These are phyloP conservation scores for Abscondita cerata DNA, from an alignment of 2,888 invertebrate species.

Conservation along the genomic window DNA sequence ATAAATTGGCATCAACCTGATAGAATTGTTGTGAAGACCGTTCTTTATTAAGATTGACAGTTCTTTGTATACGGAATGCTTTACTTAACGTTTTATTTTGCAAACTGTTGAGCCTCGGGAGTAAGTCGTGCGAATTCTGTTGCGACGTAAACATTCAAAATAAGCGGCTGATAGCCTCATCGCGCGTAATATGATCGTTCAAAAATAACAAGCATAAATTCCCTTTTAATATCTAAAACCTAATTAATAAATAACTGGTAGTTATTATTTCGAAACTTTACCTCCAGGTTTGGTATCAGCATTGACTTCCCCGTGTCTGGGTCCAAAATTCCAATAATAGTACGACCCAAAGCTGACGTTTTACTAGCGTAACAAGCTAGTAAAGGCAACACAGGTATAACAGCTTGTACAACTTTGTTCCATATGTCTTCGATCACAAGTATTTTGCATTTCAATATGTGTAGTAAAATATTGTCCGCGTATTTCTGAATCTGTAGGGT, in stretches of 20 bases:
- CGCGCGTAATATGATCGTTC: constrained; percentile 54
- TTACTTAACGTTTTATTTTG: constrained; percentile 59
- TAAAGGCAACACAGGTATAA: constrained; percentile 67
- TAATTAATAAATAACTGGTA: too few relatives aligned
- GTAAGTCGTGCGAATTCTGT: constrained; percentile 55
- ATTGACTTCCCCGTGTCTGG: constrained; percentile 67
- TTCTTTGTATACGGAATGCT: constrained; percentile 55
- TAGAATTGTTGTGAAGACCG: constrained; percentile 55
- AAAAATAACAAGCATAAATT: constrained; percentile 62
- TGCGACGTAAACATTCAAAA: constrained; percentile 62
- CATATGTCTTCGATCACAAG: constrained; percentile 68
- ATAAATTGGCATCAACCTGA: constrained; percentile 47
- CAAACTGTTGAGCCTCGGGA: constrained; percentile 61
- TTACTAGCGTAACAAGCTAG: constrained; percentile 65
- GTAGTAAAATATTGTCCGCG: constrained; percentile 68
- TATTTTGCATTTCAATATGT: constrained; percentile 69
- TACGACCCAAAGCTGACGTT: constrained; percentile 63
- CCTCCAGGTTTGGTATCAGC: constrained; percentile 64
- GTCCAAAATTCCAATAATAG: constrained; percentile 69
- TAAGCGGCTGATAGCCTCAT: constrained; percentile 62
- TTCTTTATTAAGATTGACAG: constrained; percentile 52
- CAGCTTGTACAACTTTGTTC: constrained; percentile 65
- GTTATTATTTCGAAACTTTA: too few relatives aligned
- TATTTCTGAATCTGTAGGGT: constrained; percentile 62
- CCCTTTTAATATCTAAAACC: constrained; percentile 58